A percentile compares a stretch with the other conserved stretches of the same genome.
phyloP scores from a whole-genome alignment of 2,888 invertebrate genomes.

The Marronus borbonicus region DNA sequence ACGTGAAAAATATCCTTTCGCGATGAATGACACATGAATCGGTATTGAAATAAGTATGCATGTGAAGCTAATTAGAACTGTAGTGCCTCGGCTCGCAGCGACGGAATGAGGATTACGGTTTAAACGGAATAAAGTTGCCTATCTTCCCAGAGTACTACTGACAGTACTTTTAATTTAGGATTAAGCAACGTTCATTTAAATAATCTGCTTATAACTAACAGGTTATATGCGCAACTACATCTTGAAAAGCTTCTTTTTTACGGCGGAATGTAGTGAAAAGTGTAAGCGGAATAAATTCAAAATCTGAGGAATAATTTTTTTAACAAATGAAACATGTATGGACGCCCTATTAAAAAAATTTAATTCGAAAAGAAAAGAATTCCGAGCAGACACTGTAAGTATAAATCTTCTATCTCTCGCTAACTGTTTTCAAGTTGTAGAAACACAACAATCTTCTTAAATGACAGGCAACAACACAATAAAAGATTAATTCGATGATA shows the following conservation, averaged over 20 bases:
- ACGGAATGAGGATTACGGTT: constrained; percentile 25
- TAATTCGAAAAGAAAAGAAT: too few species aligned
- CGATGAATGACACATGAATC: constrained; percentile 41
- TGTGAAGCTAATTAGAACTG: constrained; percentile 33
- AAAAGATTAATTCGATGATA: too few species aligned
- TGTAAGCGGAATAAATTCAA: too few species aligned
- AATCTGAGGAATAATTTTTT: too few species aligned
- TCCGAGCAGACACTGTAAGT: too few species aligned
- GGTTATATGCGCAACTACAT: background rate
- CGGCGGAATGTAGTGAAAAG: background rate
- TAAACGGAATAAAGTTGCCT: constrained; percentile 18
- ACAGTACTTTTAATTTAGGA: constrained; percentile 28
- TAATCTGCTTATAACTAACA: constrained; percentile 21
- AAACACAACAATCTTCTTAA: too few species aligned
- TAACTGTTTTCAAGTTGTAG: too few species aligned
- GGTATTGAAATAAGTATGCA: constrained; percentile 32
- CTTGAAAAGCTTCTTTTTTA: background rate
- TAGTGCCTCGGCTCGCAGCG: background rate
- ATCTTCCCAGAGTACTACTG: constrained; percentile 10
- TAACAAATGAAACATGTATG: too few species aligned
- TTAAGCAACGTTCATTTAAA: constrained; percentile 33
- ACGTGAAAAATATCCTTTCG: constrained; percentile 25
- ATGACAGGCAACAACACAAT: too few species aligned
- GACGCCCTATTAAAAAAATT: too few species aligned
- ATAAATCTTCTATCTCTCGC: too few species aligned